These are phyloP conservation scores for Keiferia lycopersicella DNA, from an alignment of 2,888 invertebrate species.

Conservation along the genomic window DNA sequence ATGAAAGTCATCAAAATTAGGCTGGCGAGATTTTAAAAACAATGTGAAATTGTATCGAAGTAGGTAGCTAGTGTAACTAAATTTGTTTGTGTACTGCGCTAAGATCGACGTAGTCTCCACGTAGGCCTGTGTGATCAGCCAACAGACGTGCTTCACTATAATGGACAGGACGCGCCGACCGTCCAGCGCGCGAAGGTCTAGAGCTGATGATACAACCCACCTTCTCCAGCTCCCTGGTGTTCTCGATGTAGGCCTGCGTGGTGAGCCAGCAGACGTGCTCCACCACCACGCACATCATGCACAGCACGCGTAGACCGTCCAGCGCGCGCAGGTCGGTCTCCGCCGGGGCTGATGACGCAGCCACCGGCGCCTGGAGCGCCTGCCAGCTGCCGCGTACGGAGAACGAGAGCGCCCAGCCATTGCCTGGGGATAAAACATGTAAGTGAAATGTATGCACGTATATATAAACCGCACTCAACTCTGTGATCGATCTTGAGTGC, in stretches of 20 bases:
- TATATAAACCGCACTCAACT: too few relatives aligned
- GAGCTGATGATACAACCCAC: too few relatives aligned
- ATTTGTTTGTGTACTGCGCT: too few relatives aligned
- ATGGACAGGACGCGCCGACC: slow-evolving; percentile 70
- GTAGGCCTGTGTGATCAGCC: slow-evolving; percentile 66
- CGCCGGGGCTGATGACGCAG: slow-evolving; percentile 32
- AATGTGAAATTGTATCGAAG: too few relatives aligned
- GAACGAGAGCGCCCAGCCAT: slow-evolving; percentile 57
- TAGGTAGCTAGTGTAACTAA: too few relatives aligned
- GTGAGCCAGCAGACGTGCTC: slow-evolving; percentile 74
- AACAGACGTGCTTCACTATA: slow-evolving; percentile 73
- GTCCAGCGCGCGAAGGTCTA: slow-evolving; percentile 61
- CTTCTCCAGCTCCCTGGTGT: slow-evolving; percentile 56
- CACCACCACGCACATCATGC: slow-evolving; percentile 70
- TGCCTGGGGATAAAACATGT: slow-evolving; percentile 39
- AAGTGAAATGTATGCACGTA: too few relatives aligned
- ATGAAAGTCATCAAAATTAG: slow-evolving; percentile 55
- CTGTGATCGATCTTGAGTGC: too few relatives aligned
- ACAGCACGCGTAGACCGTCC: slow-evolving; percentile 69
- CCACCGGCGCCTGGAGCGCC: slow-evolving; percentile 43
- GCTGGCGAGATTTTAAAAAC: too few relatives aligned
- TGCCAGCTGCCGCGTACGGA: slow-evolving; percentile 60
- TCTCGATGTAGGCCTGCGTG: slow-evolving; percentile 59
- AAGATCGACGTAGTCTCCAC: too few relatives aligned
- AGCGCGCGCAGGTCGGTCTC: slow-evolving; percentile 59